Conservation (phyloP, 1,140 invertebrate genomes). For the Ylistrum balloti region DNA sequence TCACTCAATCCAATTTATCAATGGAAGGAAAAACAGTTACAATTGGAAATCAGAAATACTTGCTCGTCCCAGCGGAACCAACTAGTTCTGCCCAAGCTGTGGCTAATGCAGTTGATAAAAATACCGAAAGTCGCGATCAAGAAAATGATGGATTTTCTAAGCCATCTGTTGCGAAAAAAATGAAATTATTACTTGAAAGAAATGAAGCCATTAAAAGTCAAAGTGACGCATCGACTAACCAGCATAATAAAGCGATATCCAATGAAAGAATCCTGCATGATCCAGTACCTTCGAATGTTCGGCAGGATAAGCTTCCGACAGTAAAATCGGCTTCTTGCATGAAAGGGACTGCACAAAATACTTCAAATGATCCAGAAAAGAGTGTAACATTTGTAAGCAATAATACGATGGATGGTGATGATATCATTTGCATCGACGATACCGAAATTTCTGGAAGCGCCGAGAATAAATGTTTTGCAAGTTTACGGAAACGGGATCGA, state of each 20-base stretch:
- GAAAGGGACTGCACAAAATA: not conserved
- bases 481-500: not conserved
- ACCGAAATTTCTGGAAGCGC: not conserved
- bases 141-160: not conserved
- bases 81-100: not conserved
- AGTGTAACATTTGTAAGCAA: not conserved
- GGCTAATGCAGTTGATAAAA: not conserved
- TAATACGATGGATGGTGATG: not conserved
- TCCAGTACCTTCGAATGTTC: not conserved
- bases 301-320: not conserved
- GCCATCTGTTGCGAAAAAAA: not conserved
- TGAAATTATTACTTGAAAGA: not conserved
- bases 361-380: not conserved
- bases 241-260: not conserved
- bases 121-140: not conserved
- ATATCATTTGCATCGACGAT: not conserved
- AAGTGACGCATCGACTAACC: not conserved
- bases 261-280: not conserved
- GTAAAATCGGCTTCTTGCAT: not conserved
- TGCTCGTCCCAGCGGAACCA: not conserved
- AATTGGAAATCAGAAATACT: not conserved
- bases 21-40: constrained; percentile 2
- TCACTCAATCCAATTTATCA: not conserved
- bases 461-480: not conserved
- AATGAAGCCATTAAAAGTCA: not conserved